Conservation (phyloP, 2,888 invertebrate species). For the Chouioia cunea region DNA sequence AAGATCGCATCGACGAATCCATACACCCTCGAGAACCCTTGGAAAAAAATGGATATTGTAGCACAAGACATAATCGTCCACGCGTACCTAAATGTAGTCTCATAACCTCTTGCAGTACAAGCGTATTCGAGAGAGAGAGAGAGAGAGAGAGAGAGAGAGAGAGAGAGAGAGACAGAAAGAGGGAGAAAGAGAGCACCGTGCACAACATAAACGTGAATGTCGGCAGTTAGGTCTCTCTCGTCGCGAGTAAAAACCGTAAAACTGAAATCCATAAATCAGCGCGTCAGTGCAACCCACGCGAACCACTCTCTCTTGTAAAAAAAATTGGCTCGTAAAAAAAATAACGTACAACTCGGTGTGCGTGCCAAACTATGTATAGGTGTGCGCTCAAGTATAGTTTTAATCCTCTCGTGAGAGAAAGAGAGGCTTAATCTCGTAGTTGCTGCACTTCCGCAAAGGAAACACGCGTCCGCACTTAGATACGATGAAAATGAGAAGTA, state of each 20-base stretch:
- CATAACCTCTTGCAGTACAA: slow-evolving; percentile 3
- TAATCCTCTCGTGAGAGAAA: background rate
- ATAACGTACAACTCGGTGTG: too few relatives aligned
- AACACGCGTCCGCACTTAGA: slow-evolving; percentile 66
- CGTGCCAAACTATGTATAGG: background rate
- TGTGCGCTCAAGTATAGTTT: too few relatives aligned
- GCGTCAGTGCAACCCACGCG: slow-evolving; percentile 18
- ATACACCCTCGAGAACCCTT: too few relatives aligned
- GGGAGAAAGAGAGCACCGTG: background rate
- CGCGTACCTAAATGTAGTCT: slow-evolving; percentile 7
- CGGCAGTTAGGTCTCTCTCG: too few relatives aligned
- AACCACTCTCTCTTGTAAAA: too few relatives aligned
- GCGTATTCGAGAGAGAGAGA: background rate
- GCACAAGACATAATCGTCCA: slow-evolving; percentile 1
- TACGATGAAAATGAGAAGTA: slow-evolving; percentile 26
- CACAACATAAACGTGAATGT: slow-evolving; percentile 41
- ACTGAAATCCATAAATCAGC: too few relatives aligned
- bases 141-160: too few relatives aligned
- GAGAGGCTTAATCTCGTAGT: slow-evolving; percentile 6
- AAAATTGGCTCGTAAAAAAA: too few relatives aligned
- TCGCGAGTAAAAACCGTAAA: too few relatives aligned
- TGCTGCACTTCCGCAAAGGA: slow-evolving; percentile 48
- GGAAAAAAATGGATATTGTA: background rate
- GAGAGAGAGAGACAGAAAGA: background rate
- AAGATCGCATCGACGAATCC: too few relatives aligned